phyloP scores from a whole-genome alignment of 2,797 vertebrate genomes.

The Mormyrus hasselquistii region DNA sequence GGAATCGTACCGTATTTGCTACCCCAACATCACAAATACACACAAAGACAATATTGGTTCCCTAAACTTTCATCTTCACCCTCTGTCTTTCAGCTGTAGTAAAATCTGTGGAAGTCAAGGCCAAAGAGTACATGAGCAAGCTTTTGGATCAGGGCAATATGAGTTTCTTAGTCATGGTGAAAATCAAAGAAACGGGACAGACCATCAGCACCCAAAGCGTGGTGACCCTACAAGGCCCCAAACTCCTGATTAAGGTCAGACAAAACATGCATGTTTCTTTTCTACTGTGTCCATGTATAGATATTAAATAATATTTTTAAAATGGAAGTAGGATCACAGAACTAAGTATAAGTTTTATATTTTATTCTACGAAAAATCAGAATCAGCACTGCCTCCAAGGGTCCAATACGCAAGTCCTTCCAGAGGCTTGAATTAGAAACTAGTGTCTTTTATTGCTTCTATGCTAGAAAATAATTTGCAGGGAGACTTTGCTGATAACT shows the following conservation, averaged over 20 bases:
- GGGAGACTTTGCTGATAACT: neutral
- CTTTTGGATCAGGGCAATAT: slow-evolving; percentile 67
- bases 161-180: slow-evolving; percentile 63
- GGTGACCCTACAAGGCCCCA: slow-evolving; percentile 53
- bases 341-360: neutral
- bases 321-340: neutral
- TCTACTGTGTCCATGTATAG: neutral
- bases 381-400: neutral
- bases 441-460: neutral
- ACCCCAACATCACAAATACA: neutral
- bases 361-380: neutral
- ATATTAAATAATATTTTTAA: neutral
- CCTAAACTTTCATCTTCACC: neutral
- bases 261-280: neutral
- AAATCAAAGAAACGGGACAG: slow-evolving; percentile 53
- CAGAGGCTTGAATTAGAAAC: neutral
- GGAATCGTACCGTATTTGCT: neutral
- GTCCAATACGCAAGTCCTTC: neutral
- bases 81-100: slow-evolving; percentile 40
- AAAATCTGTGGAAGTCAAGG: slow-evolving; percentile 49
- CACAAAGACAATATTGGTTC: neutral
- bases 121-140: slow-evolving; percentile 58
- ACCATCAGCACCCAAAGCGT: slow-evolving; percentile 56
- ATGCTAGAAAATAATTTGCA: neutral
- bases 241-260: slow-evolving; percentile 61